Base-by-base conservation (phyloP, 2,113 vertebrate species). In the Percopsis transmontana region DNA sequence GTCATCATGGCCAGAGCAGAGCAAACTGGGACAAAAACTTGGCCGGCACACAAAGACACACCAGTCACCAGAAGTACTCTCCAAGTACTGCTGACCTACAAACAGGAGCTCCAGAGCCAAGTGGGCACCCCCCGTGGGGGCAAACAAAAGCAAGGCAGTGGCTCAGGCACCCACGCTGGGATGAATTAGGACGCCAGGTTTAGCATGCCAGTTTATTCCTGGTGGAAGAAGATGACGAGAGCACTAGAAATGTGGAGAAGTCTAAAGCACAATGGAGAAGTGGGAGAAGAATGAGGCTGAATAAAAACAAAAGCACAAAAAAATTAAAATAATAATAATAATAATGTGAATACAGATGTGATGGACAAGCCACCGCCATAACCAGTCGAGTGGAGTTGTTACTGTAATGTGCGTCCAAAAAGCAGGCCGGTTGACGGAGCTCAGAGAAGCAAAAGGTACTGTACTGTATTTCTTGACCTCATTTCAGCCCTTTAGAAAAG, bases 321-420 rank as follows among this genome's bases (percentile, higher is more conserved):
- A 51, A 20, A 6, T 5, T 2, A 48, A 47, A 12, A 56, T 15
- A 5, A 54, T 55, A 16, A 12, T 47, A n/a, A 9, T n/a, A 8
- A 48, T 2, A 39, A 42, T 27, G 18, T 42, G 39, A 47, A 47
- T 51, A 57, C 56, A 45, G 58, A 72, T 23, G n/a, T n/a, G n/a
- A 74, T 50, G 56, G 38, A 27, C 14, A 56, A 11, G 52, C 15
- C 9, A 71, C 62, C 66, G 66, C 20, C n/a, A n/a, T 44, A 57
- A 69, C 38, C 27, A n/a, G n/a, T n/a, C n/a, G n/a, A n/a, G 33
- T 42, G 24, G 44, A 3, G 51, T 9, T 21, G 13, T n/a, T n/a
- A n/a, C n/a, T n/a, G 12, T 19, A 27, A 6, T 15, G 27, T 7
- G 5, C 8, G 27, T 33, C 27, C 27, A 33, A 7, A 33, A 4